Base-by-base conservation (phyloP, 2,113 vertebrate species). In the Dinomys branickii region DNA sequence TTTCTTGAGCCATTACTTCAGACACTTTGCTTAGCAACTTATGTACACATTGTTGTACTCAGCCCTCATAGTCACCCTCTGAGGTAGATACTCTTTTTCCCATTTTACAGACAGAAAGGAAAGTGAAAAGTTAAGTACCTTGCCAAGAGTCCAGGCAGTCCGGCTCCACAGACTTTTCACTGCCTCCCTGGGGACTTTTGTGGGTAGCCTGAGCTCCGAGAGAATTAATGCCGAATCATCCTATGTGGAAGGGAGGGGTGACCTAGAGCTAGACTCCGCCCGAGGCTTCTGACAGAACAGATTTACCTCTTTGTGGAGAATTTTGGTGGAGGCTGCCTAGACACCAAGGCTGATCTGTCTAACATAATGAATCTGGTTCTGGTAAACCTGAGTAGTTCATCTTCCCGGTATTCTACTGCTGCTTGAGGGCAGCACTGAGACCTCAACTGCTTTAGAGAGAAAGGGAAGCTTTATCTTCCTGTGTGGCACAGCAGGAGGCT, bases 41-140 rank as follows among this genome's bases (percentile, higher is more conserved):
- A 56, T 26, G 0, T 89, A 4, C 52, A 47, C 47, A 54, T 88
- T 65, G 17, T 88, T 80, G 88, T 77, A 77, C 19, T 82, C 58
- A 61, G 17, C 61, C 33, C 56, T 94, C 67, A 56, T 11, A 28
- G 2, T 81, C 56, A 75, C 38, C 47, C 33, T 93, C 26, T 81
- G n/a, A 91, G 26, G 54, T 44, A 88, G 44, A 33, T 56, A 47
- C n/a, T 86, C 50, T 80, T 94, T 87, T 81, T 50, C 54, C n/a
- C 19, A 20, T 83, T 90, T 91, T 77, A 33, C 22, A 91, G 52
- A 71, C 82, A 82, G 52, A 58, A 90, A 85, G 38, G 59, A 95
- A 87, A n/a, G 22, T 50, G 41, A 88, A 94, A 94, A 9, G 28
- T 52, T 90, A 24, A 71, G 9, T 85, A 71, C 59, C 20, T 87